phyloP scores from a whole-genome alignment of 1,140 invertebrate genomes.

The Proctacanthus coquilletti region DNA sequence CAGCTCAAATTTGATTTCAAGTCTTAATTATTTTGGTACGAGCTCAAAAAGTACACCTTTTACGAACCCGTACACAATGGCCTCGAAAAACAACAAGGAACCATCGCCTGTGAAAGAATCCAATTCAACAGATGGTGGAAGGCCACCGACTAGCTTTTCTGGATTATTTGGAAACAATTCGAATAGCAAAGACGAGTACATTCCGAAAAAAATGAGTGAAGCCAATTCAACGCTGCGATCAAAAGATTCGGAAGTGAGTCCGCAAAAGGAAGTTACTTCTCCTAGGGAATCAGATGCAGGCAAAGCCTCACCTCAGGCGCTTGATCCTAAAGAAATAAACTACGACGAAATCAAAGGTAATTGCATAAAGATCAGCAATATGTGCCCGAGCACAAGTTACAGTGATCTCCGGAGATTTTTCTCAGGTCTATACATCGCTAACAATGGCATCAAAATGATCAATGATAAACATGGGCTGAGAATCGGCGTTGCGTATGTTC shows the following conservation, averaged over 20 bases:
- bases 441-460: slow-evolving; percentile 71
- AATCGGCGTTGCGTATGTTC: slow-evolving; percentile 63
- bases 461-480: slow-evolving; percentile 62
- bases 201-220: too few relatives aligned
- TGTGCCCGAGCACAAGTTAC: slow-evolving; percentile 49
- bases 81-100: too few relatives aligned
- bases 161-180: too few relatives aligned
- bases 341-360: slow-evolving; percentile 22
- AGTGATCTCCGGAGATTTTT: slow-evolving; percentile 70
- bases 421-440: slow-evolving; percentile 55
- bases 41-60: background rate
- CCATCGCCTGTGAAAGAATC: too few relatives aligned
- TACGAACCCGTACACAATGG: background rate
- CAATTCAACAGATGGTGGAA: background rate
- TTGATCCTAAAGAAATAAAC: slow-evolving; percentile 5
- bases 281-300: too few relatives aligned
- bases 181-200: too few relatives aligned
- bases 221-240: too few relatives aligned
- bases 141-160: background rate
- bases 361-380: slow-evolving; percentile 54
- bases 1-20: too few relatives aligned
- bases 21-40: too few relatives aligned
- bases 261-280: too few relatives aligned
- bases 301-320: too few relatives aligned
- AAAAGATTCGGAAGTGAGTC: too few relatives aligned